Base-by-base conservation (phyloP, 2,888 invertebrate species). In the Eumacrocentrus americanus region DNA sequence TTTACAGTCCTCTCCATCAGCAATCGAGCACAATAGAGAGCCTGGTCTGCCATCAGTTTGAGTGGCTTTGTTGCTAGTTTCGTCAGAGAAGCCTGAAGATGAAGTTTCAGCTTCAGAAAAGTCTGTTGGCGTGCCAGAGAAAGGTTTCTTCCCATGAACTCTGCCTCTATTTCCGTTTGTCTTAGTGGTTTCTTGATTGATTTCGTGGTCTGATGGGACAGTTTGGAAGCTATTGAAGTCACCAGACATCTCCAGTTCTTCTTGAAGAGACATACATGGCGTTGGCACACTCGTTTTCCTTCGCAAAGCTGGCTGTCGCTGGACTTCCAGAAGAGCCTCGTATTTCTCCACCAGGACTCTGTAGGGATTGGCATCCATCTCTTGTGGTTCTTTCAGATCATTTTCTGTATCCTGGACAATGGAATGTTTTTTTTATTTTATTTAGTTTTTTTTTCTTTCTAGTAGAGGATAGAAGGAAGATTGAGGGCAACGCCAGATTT, bases 101-200 rank as follows among this genome's bases (percentile, higher is more conserved):
- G 90, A 90, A 0, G 93, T 92, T 78, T 92, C 93, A 1, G 92
- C 90, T 79, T 92, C 92, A 0, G 92, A 92, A 73, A 92, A 92
- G 78, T 92, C 92, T 0, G 88, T 88, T 0, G 92, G 91, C 1
- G 92, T 91, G 66, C 88, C 87, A 11, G 91, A 89, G 71, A 77
- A 76, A 44, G 67, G 70, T 64, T 75, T 78, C 61, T 77, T 78
- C 2, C 55, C 62, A 29, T 62, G 61, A 25, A 58, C 54, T 12
- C 56, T 61, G 11, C 60, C 60, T 0, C 47, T 48, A n/a, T 48
- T 53, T 4, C 61, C 65, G 12, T 70, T 67, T 0, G 60, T 58
- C 20, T 65, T 71, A 14, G 34, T 44, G 3, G 56, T 38, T 3
- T 64, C 68, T 1, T 60, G 57, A n/a, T 55, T 44, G 1, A 20